Evolutionary conservation across 1,140 invertebrate species (phyloP).

Genomic region (Sweltsa coloradensis): DNA sequence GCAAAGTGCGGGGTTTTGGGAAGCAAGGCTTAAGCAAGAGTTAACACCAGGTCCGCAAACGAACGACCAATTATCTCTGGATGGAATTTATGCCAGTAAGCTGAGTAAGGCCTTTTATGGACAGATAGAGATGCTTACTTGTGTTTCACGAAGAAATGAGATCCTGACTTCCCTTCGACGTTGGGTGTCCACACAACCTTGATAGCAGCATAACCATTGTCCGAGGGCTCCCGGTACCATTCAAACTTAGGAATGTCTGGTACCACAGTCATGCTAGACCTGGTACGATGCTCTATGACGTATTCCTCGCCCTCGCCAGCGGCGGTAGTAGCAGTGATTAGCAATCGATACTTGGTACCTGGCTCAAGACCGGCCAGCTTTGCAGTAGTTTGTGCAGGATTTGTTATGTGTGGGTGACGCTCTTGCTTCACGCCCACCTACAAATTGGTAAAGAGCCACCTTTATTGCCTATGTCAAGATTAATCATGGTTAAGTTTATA

Average conservation of each 20-base stretch:
- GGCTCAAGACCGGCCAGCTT: constrained; percentile 76
- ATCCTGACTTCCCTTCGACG: constrained; percentile 55
- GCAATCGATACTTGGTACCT: constrained; percentile 80
- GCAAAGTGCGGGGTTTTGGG: no score
- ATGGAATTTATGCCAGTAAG: no score
- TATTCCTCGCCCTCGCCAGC: constrained; percentile 73
- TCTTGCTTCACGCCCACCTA: constrained; percentile 43
- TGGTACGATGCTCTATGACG: constrained; percentile 68
- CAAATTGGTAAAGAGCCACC: no score
- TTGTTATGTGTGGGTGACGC: constrained; percentile 58
- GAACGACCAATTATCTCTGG: no score
- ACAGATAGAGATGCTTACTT: no score
- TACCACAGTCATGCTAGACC: constrained; percentile 35
- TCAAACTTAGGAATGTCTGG: constrained; percentile 69
- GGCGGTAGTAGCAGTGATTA: constrained; percentile 62
- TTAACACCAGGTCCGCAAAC: no score
- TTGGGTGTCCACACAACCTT: constrained; percentile 71
- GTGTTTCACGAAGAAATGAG: constrained; percentile 85
- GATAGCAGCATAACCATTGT: constrained; percentile 61
- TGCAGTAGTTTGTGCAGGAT: constrained; percentile 61
- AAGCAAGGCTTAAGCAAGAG: no score
- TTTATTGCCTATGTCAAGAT: no score
- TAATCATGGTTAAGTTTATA: no score
- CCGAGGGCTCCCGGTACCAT: constrained; percentile 50
- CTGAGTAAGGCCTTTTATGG: no score